Evolutionary conservation across 2,888 invertebrate genomes (phyloP), one percentile per base, ranked within the genome.

Genomic region (Heliconius aoede): DNA sequence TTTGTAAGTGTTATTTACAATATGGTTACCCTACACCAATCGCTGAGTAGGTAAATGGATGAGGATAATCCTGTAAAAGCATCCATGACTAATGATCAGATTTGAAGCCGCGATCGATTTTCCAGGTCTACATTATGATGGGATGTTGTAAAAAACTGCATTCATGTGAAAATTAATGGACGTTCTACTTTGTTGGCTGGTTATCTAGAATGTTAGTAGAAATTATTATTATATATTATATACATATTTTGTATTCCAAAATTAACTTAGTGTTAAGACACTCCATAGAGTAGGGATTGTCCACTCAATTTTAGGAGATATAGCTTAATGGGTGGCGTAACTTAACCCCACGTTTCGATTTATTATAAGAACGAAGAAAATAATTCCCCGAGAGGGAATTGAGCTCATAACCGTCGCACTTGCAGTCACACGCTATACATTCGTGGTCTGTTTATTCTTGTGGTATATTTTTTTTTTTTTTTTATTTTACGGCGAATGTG

Each of bases 41-140:
- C 79, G 84, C 86, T 85, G 86, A 85, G 83, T 82, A 78, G 82
- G 83, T 83, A 74, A 80, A 76, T 76, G 75, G 77, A 75, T 84
- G 83, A 78, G 85, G 86, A 85, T 88, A 85, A 88, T 87, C 85
- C 85, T 78, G 83, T 83, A 82, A 84, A 84, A 86, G 84, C 86
- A 81, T 83, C 82, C 84, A 85, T 87, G 85, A 87, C 87, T 88
- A 87, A 88, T 88, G 88, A 87, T 86, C 84, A 85, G 84, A 85
- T 87, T 87, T 86, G 84, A 86, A 85, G 85, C 83, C 82, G 84
- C 83, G 78, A 83, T 80, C 74, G 75, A 78, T 80, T 80, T 78
- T 79, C 79, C 73, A 76, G 76, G 78, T 76, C 28, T 36, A 58
- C 36, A 24, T 62, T 36, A 40, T 30, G 61, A 32, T 30, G 21